Percentiles rank a stretch among this genome's conserved stretches.
phyloP scores from a whole-genome alignment of 1,140 invertebrate genomes.

The Diabrotica undecimpunctata region DNA sequence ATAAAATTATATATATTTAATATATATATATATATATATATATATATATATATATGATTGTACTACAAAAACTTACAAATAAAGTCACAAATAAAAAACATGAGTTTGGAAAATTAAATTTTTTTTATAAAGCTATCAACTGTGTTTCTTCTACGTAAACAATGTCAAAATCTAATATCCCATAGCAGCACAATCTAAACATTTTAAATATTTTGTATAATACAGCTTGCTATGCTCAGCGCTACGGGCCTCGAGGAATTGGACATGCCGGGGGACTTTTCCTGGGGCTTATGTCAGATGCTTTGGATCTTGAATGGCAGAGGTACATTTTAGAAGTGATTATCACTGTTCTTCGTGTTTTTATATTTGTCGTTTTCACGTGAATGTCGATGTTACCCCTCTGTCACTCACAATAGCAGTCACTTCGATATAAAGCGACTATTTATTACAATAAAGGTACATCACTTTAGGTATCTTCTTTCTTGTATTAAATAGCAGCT shows the following conservation, averaged over 20 bases:
- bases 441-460: too few relatives aligned
- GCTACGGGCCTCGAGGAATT: constrained; percentile 84
- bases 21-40: too few relatives aligned
- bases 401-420: constrained; percentile 22
- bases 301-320: constrained; percentile 62
- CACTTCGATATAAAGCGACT: neutral
- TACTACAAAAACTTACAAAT: too few relatives aligned
- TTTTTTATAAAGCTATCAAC: too few relatives aligned
- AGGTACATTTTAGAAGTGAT: constrained; percentile 47
- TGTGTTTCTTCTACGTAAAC: too few relatives aligned
- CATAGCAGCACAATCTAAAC: neutral
- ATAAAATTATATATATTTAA: too few relatives aligned
- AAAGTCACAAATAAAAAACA: too few relatives aligned
- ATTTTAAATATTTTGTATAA: constrained; percentile 45
- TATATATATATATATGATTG: too few relatives aligned
- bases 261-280: constrained; percentile 80
- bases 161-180: too few relatives aligned
- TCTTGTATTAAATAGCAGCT: too few relatives aligned
- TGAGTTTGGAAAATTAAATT: too few relatives aligned
- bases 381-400: constrained; percentile 11
- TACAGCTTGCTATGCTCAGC: constrained; percentile 74
- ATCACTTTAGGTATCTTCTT: too few relatives aligned
- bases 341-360: neutral
- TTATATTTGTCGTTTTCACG: neutral
- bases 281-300: constrained; percentile 65